These are phyloP conservation scores for Serinus canaria DNA, from an alignment of 2,113 vertebrate genomes.

Conservation along the genomic window DNA sequence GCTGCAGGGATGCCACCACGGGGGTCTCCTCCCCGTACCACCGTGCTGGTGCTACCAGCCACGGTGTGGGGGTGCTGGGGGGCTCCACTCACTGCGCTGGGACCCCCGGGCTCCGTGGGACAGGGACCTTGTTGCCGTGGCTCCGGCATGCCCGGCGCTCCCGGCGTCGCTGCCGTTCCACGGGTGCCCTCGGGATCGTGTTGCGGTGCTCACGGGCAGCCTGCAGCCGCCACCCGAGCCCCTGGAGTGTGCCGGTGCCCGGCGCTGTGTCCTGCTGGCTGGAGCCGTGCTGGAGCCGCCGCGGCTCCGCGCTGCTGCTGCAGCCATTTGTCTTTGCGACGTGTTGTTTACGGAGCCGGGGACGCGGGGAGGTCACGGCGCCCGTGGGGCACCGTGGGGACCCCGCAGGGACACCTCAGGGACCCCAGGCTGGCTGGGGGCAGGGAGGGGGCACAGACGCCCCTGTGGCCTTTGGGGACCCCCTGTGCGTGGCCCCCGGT, in stretches of 20 bases:
- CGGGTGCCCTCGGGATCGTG: fast-evolving
- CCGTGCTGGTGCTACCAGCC: background rate
- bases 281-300: background rate
- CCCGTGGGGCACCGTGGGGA: background rate
- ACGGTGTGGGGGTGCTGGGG: no score
- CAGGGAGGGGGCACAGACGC: background rate
- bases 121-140: no score
- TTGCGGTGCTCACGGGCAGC: fast-evolving
- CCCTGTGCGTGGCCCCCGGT: background rate
- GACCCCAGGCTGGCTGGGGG: background rate
- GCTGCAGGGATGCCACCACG: fast-evolving
- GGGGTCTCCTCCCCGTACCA: background rate
- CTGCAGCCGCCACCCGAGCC: background rate
- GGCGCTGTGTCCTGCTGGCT: background rate
- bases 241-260: fast-evolving
- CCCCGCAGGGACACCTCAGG: background rate
- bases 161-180: fast-evolving
- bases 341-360: background rate
- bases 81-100: fast-evolving
- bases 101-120: fast-evolving
- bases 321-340: background rate
- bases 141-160: fast-evolving
- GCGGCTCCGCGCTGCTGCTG: background rate
- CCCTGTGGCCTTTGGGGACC: background rate
- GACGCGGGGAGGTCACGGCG: background rate